Base-by-base conservation (phyloP, 2,888 invertebrate genomes). In the Fissipunctia ypsillon region DNA sequence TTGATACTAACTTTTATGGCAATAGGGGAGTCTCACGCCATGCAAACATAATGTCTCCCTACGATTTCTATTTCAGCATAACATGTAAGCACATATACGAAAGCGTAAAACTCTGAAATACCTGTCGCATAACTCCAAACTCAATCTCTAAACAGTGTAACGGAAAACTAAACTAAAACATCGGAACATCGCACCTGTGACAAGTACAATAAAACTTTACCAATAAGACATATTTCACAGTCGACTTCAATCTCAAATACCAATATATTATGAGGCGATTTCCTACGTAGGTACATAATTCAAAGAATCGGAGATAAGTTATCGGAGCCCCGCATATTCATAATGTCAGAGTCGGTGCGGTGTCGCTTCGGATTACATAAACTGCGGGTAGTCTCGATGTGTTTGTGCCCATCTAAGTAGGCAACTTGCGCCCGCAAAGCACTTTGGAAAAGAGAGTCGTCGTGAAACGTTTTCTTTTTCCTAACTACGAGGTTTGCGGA, bases 161-260 rank as follows among this genome's bases (percentile, higher is more conserved):
- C 88, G 84, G 85, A 90, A 91, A 91, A 91, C 90, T 88, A 89
- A 89, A 90, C 88, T 90, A 91, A 91, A 94, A 91, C 90, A 91
- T 88, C 82, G 84, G 87, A 90, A 88, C 88, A 92, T 92, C 91
- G 94, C 94, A 94, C 93, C 94, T 94, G 94, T 93, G 94, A 95
- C 94, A 93, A 91, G 91, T 88, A 93, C 94, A 95, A 95, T 95
- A 95, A 95, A 96, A 96, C 95, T 96, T 95, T 95, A 93, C 95
- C 95, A 95, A 95, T 95, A 95, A 94, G 93, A 94, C 90, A 94
- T 95, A 95, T 95, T 94, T 96, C 94, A 94, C 92, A 94, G 93
- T 94, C 94, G 89, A 92, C 93, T 95, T 94, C 93, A 93, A 95
- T 95, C 94, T 95, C 94, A 93, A 95, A 95, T 90, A 90, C 92